Evolutionary conservation across 1,140 invertebrate genomes (phyloP), one percentile per base, ranked within the genome.

Genomic region (Achroia grisella): DNA sequence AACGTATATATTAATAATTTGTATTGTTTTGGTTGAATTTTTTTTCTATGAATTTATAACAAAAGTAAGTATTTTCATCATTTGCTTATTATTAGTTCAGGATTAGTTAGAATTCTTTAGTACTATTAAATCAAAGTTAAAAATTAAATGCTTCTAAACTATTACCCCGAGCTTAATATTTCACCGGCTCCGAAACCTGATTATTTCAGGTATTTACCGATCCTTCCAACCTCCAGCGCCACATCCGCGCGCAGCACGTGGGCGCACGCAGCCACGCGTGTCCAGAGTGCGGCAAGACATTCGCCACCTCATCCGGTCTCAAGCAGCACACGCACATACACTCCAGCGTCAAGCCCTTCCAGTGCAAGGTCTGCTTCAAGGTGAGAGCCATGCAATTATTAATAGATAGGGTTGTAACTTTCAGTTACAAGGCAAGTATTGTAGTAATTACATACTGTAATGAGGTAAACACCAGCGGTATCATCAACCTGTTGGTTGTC

Each of bases 251-350:
- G 31, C 93, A 96, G 75, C 97, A 98, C 92, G 93, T 94, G 11
- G 96, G 96, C 10, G 95, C 96, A 3, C 89, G 96, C 62, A 94
- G 93, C 65, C 97, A 99, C 90, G 96, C 97, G 43, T 99, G 98
- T 81, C 91, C 93, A 37, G 97, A 99, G 87, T 99, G 98, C 86
- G 98, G 97, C 44, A 99, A 99, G 88, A 98, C 97, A 34, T 99
- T 99, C 84, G 96, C 94, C 8, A 98, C 97, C 13, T 96, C 94
- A 39, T 98, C 96, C 34, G 98, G 98, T 6, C 88, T 99, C 27
- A 99, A 99, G 84, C 98, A 99, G 81, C 98, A 99, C 87, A 97
- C 96, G 14, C 98, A 99, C 87, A 99, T 99, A 52, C 98, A 99
- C 88, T 98, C 95, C 62, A 97, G 94, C 65, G 93, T 98, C 35